Conservation (phyloP, 2,888 invertebrate genomes). For the Euplagia quadripunctaria region DNA sequence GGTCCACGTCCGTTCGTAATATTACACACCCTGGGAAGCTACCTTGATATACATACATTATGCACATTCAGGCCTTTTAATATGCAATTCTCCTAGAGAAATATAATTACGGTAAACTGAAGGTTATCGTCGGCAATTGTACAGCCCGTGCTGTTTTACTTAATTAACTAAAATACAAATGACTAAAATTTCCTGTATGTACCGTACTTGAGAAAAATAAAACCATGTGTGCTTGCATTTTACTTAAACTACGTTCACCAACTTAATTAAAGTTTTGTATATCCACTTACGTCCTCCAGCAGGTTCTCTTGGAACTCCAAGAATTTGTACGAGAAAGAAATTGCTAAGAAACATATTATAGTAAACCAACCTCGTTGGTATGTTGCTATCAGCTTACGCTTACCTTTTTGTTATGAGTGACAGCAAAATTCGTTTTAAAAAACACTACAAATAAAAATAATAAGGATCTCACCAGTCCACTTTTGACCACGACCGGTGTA, state of each 20-base stretch:
- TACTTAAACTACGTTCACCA: neutral
- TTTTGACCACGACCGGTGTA: too few relatives aligned
- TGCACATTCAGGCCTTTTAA: neutral
- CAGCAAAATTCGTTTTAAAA: too few relatives aligned
- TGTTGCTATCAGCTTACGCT: neutral
- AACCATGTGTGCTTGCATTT: neutral
- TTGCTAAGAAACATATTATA: neutral
- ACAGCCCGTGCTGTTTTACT: neutral
- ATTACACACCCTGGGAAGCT: too few relatives aligned
- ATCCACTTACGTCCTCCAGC: neutral
- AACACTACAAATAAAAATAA: too few relatives aligned
- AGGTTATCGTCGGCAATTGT: too few relatives aligned
- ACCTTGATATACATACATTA: neutral
- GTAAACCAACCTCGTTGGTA: neutral
- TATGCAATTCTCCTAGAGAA: neutral
- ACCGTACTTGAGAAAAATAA: neutral
- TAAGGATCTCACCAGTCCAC: too few relatives aligned
- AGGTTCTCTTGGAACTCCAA: neutral
- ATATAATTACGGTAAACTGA: neutral
- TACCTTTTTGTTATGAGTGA: neutral
- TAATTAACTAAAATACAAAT: neutral
- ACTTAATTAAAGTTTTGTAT: neutral
- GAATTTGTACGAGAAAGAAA: neutral
- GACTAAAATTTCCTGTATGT: neutral
- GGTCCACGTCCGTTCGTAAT: too few relatives aligned